Evolutionary conservation across 2,888 invertebrate species (phyloP).

Genomic region (Sarcophaga subvicina): DNA sequence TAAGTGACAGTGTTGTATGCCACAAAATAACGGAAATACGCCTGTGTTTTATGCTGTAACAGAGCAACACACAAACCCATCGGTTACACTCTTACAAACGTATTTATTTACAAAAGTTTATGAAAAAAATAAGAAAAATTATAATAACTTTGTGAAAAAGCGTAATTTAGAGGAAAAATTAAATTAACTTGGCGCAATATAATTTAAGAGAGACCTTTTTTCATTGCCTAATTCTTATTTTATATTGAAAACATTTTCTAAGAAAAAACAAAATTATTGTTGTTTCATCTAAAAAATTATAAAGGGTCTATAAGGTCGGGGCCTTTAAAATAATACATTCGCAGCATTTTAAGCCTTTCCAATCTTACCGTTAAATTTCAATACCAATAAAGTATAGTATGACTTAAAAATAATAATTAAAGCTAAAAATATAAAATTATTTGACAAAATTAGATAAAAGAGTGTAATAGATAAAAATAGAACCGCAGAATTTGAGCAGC

Average conservation of each 20-base stretch:
- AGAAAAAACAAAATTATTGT: neutral
- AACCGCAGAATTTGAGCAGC: too few species aligned
- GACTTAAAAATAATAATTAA: too few species aligned
- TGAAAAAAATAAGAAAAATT: neutral
- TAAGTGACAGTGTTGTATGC: constrained; percentile 65
- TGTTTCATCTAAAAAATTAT: too few species aligned
- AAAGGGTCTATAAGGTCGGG: too few species aligned
- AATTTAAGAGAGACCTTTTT: constrained; percentile 48
- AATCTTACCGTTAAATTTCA: too few species aligned
- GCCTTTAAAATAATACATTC: neutral
- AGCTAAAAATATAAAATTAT: too few species aligned
- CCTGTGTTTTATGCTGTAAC: neutral
- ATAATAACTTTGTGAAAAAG: constrained; percentile 31
- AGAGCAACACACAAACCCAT: neutral
- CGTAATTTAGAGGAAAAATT: constrained; percentile 60
- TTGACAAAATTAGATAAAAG: too few species aligned
- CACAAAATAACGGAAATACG: constrained; percentile 60
- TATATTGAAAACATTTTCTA: neutral
- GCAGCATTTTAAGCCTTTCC: too few species aligned
- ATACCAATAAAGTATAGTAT: too few species aligned
- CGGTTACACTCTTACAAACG: neutral
- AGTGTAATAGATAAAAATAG: too few species aligned
- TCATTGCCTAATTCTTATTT: neutral
- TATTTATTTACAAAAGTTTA: constrained; percentile 1
- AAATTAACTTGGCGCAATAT: constrained; percentile 51